These are phyloP conservation scores for Anas platyrhynchos DNA, from an alignment of 2,113 vertebrate genomes.

Conservation along the genomic window DNA sequence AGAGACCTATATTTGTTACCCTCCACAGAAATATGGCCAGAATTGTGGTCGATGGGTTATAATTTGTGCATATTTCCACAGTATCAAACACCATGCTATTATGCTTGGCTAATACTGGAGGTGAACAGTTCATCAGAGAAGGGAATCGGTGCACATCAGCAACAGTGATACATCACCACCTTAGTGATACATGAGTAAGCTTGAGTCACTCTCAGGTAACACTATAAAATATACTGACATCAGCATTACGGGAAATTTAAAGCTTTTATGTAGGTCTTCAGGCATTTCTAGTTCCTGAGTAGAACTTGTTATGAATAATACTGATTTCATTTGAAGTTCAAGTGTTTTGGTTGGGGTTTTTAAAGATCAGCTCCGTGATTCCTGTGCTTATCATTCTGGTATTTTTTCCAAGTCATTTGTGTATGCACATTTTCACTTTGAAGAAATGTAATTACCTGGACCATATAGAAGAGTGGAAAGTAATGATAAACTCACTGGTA, in stretches of 20 bases:
- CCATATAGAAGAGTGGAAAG: background rate
- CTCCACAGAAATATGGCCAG: constrained; percentile 5
- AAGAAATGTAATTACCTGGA: background rate
- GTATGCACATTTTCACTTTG: background rate
- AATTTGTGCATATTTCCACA: background rate
- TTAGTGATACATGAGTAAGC: background rate
- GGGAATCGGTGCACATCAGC: background rate
- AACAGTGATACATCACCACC: background rate
- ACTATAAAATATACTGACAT: background rate
- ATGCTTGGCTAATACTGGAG: constrained; percentile 18
- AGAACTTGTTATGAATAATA: background rate
- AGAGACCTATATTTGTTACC: background rate
- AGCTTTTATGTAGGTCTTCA: background rate
- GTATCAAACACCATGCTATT: background rate
- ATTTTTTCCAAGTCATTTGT: background rate
- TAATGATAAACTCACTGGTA: background rate
- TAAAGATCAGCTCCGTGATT: background rate
- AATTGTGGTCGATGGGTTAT: background rate
- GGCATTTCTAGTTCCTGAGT: background rate
- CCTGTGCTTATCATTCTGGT: background rate
- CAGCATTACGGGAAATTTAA: background rate
- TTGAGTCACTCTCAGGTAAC: background rate
- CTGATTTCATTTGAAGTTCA: background rate
- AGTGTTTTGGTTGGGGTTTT: background rate
- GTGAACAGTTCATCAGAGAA: constrained; percentile 30